Evolutionary conservation across 2,113 vertebrate genomes (phyloP).

Genomic region (Pangasianodon gigas): DNA sequence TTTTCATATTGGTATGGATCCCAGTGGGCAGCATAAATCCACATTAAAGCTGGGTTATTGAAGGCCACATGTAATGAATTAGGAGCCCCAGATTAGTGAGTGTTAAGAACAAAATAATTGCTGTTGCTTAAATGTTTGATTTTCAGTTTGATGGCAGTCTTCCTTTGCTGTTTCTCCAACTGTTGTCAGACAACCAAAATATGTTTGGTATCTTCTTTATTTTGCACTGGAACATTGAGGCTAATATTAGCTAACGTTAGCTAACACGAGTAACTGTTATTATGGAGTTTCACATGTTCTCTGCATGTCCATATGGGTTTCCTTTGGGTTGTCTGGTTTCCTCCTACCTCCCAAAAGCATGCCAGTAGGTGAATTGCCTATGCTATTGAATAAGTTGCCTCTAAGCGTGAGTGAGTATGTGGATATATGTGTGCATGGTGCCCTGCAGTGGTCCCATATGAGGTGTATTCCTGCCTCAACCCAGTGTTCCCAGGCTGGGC

Average conservation of each 20-base stretch:
- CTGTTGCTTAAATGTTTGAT: neutral
- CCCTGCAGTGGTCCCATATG: neutral
- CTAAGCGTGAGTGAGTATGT: neutral
- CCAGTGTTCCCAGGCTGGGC: neutral
- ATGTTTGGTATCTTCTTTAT: neutral
- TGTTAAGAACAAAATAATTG: neutral
- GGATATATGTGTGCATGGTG: neutral
- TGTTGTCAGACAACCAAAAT: neutral
- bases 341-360: neutral
- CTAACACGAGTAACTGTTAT: neutral
- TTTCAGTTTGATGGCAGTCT: too few relatives aligned
- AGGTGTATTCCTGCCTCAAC: neutral
- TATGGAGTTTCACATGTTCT: neutral
- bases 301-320: neutral
- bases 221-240: neutral
- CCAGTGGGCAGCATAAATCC: slow-evolving; percentile 68
- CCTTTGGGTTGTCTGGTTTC: neutral
- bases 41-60: slow-evolving; percentile 75
- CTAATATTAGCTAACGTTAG: neutral
- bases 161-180: too few relatives aligned
- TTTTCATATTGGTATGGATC: slow-evolving; percentile 79
- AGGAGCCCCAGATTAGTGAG: neutral
- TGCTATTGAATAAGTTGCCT: neutral
- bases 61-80: slow-evolving; percentile 56
- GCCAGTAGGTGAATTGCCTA: neutral